These are phyloP conservation scores for Hoplodrina blanda DNA, from an alignment of 2,888 invertebrate genomes.

Conservation along the genomic window DNA sequence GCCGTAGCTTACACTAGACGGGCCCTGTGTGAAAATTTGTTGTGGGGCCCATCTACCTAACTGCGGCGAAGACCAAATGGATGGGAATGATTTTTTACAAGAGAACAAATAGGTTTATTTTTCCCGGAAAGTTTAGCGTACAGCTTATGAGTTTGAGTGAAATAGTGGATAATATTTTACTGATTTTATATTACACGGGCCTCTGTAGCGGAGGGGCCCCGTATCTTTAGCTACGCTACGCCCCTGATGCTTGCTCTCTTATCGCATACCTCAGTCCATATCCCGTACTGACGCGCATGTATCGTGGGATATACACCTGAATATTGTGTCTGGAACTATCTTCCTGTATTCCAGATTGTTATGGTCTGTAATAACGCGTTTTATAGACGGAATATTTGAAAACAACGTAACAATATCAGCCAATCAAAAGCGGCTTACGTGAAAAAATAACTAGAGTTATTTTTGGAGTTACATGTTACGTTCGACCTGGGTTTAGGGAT, in stretches of 20 bases:
- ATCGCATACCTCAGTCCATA: conserved; percentile 24
- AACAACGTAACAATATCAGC: background rate
- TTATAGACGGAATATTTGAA: background rate
- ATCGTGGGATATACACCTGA: conserved; percentile 10
- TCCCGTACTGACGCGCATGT: conserved; percentile 14
- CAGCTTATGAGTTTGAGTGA: too few relatives aligned
- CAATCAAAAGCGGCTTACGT: background rate
- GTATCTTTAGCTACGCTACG: too few relatives aligned
- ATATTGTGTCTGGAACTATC: background rate
- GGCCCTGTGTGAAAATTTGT: too few relatives aligned
- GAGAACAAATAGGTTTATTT: too few relatives aligned
- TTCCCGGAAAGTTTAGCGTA: too few relatives aligned
- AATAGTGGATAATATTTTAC: too few relatives aligned
- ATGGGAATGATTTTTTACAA: too few relatives aligned
- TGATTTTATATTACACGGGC: too few relatives aligned
- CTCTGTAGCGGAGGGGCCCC: too few relatives aligned
- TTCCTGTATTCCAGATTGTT: conserved; percentile 1
- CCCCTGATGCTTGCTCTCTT: background rate
- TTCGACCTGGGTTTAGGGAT: background rate
- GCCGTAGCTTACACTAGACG: too few relatives aligned
- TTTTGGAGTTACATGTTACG: background rate
- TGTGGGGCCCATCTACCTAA: too few relatives aligned
- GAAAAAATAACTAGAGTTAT: background rate
- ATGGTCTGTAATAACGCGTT: background rate
- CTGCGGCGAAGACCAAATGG: too few relatives aligned